phyloP scores from a whole-genome alignment of 2,113 vertebrate species.

The Chauna torquata region DNA sequence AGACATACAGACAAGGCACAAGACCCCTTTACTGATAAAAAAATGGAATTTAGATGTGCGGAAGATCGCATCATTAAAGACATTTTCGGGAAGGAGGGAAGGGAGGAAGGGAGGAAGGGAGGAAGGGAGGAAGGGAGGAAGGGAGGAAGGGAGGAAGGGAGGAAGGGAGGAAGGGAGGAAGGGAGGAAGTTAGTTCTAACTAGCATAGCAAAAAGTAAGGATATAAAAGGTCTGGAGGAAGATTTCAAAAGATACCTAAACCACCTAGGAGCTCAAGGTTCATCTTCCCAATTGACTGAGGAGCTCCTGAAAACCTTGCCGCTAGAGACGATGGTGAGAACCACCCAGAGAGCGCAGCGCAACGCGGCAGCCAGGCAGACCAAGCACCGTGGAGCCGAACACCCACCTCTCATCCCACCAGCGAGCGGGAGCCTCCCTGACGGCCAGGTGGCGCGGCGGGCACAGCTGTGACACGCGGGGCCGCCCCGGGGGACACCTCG shows the following conservation, averaged over 20 bases:
- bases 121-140: neutral
- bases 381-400: rapidly evolving
- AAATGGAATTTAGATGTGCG: neutral
- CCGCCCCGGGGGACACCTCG: rapidly evolving
- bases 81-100: neutral
- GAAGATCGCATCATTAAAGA: neutral
- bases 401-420: neutral
- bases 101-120: neutral
- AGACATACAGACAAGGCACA: neutral
- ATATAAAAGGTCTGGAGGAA: neutral
- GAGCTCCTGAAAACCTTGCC: neutral
- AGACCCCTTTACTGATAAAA: neutral
- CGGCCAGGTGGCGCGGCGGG: rapidly evolving
- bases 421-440: neutral
- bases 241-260: neutral
- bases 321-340: neutral
- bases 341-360: neutral
- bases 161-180: neutral
- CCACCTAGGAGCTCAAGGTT: neutral
- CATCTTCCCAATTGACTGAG: neutral
- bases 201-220: neutral
- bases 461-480: rapidly evolving
- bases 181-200: neutral
- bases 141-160: neutral
- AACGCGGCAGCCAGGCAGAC: neutral